Evolutionary conservation across 2,797 vertebrate species (phyloP), one percentile per base, ranked within the genome.

Genomic region (Enteromius viviparus): DNA sequence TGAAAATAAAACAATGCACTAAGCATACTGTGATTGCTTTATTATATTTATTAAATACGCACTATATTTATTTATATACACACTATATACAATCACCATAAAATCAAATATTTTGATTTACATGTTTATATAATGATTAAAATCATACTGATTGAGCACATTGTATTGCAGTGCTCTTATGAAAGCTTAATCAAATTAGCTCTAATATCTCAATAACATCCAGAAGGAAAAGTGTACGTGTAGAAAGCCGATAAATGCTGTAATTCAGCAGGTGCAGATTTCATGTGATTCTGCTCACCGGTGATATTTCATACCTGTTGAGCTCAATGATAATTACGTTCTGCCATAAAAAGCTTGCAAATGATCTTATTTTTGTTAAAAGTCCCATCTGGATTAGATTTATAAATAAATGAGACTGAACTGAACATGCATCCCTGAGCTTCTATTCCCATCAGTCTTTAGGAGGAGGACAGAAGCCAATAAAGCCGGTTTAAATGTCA

Each of bases 381-480:
- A 78, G 42, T 65, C 40, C 76, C 60, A 78, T 78, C 60, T 65
- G 42, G 26, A 78, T 78, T 47, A 64, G 58, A 78, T 78, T 47
- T 14, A 64, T 65, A 45, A 77, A 77, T 77, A 64, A 64, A 64
- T 62, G 40, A 77, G 55, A 62, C n/a, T 45, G n/a, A 77, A 64
- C 40, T 26, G n/a, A 47, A 45, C 37, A 29, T 12, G 75, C 37
- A 23, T 45, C 37, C 37, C 55, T 62, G 60, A 65, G 17, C 60
- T 65, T 45, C 42, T 37, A 34, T 53, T 53, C 26, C 29, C 47
- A 4, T 53, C 19, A 53, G 9, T 78, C 42, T 19, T n/a, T 62
- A 49, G 45, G 21, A 49, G 19, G 15, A 47, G n/a, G n/a, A 77
- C 58, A 32, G 10, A 65, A 34, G 26, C 29, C 21, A 21, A 76